Conservation (phyloP, 2,797 vertebrate genomes). For the Limosa lapponica region DNA sequence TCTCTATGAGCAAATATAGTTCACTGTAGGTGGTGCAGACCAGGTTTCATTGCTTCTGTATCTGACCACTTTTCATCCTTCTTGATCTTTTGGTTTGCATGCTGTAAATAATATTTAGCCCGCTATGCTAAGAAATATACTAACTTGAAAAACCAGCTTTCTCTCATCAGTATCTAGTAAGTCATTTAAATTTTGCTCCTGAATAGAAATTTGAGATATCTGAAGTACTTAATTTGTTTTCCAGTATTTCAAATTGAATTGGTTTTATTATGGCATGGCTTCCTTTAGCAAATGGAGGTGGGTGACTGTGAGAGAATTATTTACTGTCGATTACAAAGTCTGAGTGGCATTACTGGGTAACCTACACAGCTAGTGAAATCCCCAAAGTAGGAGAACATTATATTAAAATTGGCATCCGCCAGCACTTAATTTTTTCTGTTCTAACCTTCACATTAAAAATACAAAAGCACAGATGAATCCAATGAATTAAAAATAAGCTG, state of each 20-base stretch:
- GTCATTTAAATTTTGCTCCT: not conserved
- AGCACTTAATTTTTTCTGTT: slow-evolving; percentile 4
- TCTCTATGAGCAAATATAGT: not conserved
- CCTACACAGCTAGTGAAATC: slow-evolving; percentile 6
- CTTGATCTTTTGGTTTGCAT: not conserved
- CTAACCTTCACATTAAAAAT: slow-evolving; percentile 63
- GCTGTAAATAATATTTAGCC: not conserved
- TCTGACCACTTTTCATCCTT: not conserved
- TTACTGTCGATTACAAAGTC: slow-evolving; percentile 23
- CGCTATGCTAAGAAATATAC: not conserved
- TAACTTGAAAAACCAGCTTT: not conserved
- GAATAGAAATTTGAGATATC: not conserved
- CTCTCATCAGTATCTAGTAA: not conserved
- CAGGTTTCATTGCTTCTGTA: not conserved
- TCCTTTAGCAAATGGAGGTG: not conserved
- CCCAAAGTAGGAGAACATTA: slow-evolving; percentile 13
- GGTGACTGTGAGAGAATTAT: not conserved
- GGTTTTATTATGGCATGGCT: not conserved
- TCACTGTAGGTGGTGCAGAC: not conserved
- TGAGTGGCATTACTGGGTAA: not conserved
- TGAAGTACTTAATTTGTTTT: not conserved
- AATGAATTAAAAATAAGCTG: slow-evolving; percentile 66
- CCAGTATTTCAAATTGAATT: not conserved
- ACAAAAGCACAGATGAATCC: slow-evolving; percentile 55
- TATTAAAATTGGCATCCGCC: slow-evolving; percentile 37